Conservation (phyloP, 2,888 invertebrate genomes). For the Salticus scenicus region DNA sequence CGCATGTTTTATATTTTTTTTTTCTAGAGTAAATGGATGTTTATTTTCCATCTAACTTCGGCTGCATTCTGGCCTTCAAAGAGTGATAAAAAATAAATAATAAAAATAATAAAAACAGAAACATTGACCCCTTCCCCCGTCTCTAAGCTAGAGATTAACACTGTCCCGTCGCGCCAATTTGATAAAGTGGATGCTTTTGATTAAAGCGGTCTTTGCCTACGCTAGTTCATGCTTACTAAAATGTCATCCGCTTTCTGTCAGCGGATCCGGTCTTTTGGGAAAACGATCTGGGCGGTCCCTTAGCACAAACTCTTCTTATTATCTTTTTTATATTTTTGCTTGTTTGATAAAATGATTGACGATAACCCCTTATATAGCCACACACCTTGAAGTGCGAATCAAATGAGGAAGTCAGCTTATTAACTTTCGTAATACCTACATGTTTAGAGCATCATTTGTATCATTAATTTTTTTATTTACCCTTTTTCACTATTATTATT, state of each 20-base stretch:
- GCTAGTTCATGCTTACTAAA: neutral
- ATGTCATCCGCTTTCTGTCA: slow-evolving; percentile 12
- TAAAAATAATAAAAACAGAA: neutral
- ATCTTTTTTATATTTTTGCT: neutral
- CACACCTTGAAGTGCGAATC: neutral
- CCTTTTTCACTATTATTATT: too few species aligned
- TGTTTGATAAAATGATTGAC: neutral
- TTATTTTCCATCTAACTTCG: neutral
- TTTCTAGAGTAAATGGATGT: neutral
- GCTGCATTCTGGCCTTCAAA: neutral
- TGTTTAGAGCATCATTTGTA: too few species aligned
- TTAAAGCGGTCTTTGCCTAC: slow-evolving; percentile 11
- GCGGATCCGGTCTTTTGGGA: slow-evolving; percentile 11
- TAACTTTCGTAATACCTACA: too few species aligned
- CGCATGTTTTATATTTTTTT: neutral
- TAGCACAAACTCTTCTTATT: too few species aligned
- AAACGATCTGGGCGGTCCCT: neutral
- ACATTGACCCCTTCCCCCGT: neutral
- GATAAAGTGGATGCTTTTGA: slow-evolving; percentile 4
- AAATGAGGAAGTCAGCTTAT: too few species aligned
- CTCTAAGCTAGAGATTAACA: neutral
- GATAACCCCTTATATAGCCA: neutral
- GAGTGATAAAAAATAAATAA: neutral
- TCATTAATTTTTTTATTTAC: too few species aligned
- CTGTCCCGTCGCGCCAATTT: slow-evolving; percentile 12